Base-by-base conservation (phyloP, 1,140 invertebrate genomes). In the Drosophila pachea region DNA sequence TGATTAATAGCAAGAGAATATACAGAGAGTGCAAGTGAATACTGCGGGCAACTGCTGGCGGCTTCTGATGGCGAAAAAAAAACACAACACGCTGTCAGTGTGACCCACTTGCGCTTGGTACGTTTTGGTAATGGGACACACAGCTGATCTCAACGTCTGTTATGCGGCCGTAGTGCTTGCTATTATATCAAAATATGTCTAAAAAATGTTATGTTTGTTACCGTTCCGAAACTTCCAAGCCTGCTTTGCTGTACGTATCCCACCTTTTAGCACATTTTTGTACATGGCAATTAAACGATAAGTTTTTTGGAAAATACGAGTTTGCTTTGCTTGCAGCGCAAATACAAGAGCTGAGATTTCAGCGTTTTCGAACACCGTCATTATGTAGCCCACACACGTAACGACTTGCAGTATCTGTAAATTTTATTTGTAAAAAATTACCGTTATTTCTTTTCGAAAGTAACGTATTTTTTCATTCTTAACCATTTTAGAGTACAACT, bases 161-260 rank as follows among this genome's bases (percentile, higher is more conserved):
- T 67, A 67, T 67, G 56, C 68, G 61, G 49, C 55, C 56, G 7
- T 38, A 50, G 12, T 65, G 9, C 14, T 62, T 56, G 35, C 14
- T 55, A n/a, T 47, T 59, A 5, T 29, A 35, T 14, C 12, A 33
- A 55, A 42, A 68, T 56, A 11, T 56, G 7, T 38, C 70, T 2
- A 63, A 49, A 82, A 29, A 76, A 69, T 54, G 50, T 42, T 14
- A 71, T 38, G 54, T 53, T 76, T 72, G 64, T 83, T 56, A 88
- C 87, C 86, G 55, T 78, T 88, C 71, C 77, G 78, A 14, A 88
- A 63, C 74, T 84, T 88, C 87, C 87, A 88, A 38, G 87, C 87
- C 58, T 88, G 74, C 54, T 82, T 74, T 65, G 87, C 87, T 47
- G 87, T 88, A 52, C 87, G 74, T 47, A 78, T 59, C 35, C 87